Evolutionary conservation across 2,113 vertebrate species (phyloP).

Genomic region (Nesogale talazaci): DNA sequence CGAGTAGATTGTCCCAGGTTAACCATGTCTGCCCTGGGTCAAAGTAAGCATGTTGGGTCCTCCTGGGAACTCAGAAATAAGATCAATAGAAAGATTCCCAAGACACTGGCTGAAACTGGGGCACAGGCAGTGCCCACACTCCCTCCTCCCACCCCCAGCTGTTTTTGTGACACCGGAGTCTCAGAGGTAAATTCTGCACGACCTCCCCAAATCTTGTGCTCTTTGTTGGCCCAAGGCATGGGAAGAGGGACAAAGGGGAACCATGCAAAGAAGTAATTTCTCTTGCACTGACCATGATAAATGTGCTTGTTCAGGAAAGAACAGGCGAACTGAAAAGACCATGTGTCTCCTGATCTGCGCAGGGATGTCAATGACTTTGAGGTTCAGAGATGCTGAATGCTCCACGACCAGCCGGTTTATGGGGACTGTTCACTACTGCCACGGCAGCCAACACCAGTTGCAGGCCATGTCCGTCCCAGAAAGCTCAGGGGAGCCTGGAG

Average conservation of each 20-base stretch:
- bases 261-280: slow-evolving; percentile 61
- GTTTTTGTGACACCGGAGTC: neutral
- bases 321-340: slow-evolving; percentile 71
- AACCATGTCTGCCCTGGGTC: neutral
- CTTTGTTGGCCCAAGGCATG: neutral
- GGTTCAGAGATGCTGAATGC: slow-evolving; percentile 66
- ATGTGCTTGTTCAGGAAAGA: slow-evolving; percentile 65
- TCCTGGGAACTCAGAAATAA: slow-evolving; percentile 58
- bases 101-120: slow-evolving; percentile 1
- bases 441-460: neutral
- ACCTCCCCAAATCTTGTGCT: neutral
- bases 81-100: slow-evolving; percentile 46
- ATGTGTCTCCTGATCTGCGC: slow-evolving; percentile 56
- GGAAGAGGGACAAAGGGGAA: slow-evolving; percentile 62
- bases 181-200: slow-evolving; percentile 60
- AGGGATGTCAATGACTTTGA: slow-evolving; percentile 51
- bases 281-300: slow-evolving; percentile 66
- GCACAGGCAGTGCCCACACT: slow-evolving; percentile 45
- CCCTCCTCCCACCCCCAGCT: too few relatives aligned
- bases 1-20: neutral
- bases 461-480: neutral
- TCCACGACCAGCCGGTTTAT: slow-evolving; percentile 65
- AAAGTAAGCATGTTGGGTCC: slow-evolving; percentile 42
- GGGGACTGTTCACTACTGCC: slow-evolving; percentile 59
- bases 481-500: neutral